Evolutionary conservation across 1,140 invertebrate genomes (phyloP).

Genomic region (Metopolophium dirhodum): DNA sequence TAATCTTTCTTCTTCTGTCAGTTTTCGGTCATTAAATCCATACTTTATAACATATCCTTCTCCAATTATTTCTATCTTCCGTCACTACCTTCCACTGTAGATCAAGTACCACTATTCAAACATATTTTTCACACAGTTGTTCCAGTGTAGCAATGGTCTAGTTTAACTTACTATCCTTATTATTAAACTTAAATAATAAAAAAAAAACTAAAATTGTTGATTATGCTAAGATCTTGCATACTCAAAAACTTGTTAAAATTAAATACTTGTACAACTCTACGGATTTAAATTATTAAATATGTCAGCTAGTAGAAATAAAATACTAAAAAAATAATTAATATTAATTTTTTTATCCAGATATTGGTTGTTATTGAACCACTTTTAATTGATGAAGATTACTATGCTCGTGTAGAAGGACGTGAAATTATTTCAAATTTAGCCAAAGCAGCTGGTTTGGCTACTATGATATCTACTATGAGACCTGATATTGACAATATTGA

Average conservation of each 20-base stretch:
- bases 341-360: slow-evolving; percentile 68
- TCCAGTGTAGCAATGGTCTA: not conserved
- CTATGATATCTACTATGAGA: slow-evolving; percentile 99
- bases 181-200: not conserved
- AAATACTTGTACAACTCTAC: not conserved
- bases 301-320: not conserved
- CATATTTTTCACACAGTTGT: too few species aligned
- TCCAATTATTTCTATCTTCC: not conserved
- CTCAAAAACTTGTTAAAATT: not conserved
- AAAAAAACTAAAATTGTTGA: not conserved
- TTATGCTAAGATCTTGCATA: not conserved
- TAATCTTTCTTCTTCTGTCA: not conserved
- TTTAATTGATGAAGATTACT: slow-evolving; percentile 99
- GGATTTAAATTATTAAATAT: not conserved
- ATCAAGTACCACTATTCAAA: not conserved
- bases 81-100: not conserved
- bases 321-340: not conserved
- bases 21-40: not conserved
- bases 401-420: slow-evolving; percentile 97
- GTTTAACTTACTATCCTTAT: not conserved
- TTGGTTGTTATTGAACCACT: slow-evolving; percentile 98
- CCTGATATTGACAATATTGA: slow-evolving; percentile 99
- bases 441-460: slow-evolving; percentile 99
- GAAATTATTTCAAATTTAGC: slow-evolving; percentile 99
- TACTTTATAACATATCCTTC: not conserved